Evolutionary conservation across 2,888 invertebrate species (phyloP), one percentile per base, ranked within the genome.

Genomic region (Cinara cedri): DNA sequence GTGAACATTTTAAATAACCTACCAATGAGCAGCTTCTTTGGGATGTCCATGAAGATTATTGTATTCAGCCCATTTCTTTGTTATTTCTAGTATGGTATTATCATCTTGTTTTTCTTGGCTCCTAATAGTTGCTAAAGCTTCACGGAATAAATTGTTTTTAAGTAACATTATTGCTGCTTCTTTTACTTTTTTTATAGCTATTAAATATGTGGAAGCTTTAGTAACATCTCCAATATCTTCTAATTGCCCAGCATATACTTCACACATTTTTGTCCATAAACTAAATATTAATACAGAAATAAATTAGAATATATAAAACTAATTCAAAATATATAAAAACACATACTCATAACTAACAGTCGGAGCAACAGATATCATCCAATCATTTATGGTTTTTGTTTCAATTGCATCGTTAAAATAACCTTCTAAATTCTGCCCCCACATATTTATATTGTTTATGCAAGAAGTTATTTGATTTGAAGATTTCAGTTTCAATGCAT

Each of bases 181-280:
- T 63, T 86, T 85, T 16, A 87, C 85, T 82, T 86, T 66, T 60
- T 80, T 74, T 24, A 82, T 63, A 54, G 82, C 82, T 49, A 82
- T 70, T 70, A 78, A 70, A 51, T 68, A 78, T 24, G 78, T 81
- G 86, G 83, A 26, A 86, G 85, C 84, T 83, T 87, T 89, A 10
- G 87, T 85, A 66, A 86, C 86, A 21, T 88, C 86, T 4, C 88
- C 87, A 81, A 88, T 86, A 78, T 87, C 87, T 72, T 84, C 84
- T 72, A 90, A 86, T 85, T 91, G 91, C 0, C 87, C 85, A 24
- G 90, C 85, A 84, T 90, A 91, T 57, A 88, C 84, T 76, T 87
- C 87, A 81, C 88, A 88, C 16, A 87, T 88, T 75, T 89, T 88
- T 83, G 88, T 87, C 89, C 89, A 89, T 83, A 88, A 87, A 81